Percentiles rank a stretch among this genome's conserved stretches.
Conservation (phyloP, 2,888 invertebrate genomes). For the Luffia ferchaultella region DNA sequence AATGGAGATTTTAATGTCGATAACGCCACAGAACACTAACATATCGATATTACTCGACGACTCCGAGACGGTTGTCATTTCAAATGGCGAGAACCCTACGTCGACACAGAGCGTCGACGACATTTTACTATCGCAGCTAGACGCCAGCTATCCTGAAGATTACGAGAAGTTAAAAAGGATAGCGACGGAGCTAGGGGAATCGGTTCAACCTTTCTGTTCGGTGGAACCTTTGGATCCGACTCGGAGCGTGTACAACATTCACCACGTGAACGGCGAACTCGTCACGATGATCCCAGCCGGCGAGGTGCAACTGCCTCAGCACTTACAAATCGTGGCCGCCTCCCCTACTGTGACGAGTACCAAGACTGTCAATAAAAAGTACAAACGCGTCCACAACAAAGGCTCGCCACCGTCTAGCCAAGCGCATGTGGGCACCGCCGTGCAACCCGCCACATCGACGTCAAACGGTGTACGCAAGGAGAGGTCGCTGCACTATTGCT, state of each 20-base stretch:
- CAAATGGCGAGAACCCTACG: slow-evolving; percentile 60
- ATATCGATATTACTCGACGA: slow-evolving; percentile 59
- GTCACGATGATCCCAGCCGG: slow-evolving; percentile 57
- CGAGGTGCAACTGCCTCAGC: slow-evolving; percentile 52
- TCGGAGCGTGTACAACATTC: slow-evolving; percentile 62
- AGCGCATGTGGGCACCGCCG: slow-evolving; percentile 41
- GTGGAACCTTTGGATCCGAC: slow-evolving; percentile 61
- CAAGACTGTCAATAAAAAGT: slow-evolving; percentile 72
- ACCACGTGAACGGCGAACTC: slow-evolving; percentile 53
- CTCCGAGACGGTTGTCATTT: slow-evolving; percentile 41
- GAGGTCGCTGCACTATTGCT: slow-evolving; percentile 88
- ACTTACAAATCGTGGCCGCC: slow-evolving; percentile 64
- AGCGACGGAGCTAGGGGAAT: slow-evolving; percentile 82
- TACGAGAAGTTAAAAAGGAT: slow-evolving; percentile 86
- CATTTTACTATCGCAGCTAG: slow-evolving; percentile 72
- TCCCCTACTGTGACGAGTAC: slow-evolving; percentile 69
- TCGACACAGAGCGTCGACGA: slow-evolving; percentile 74
- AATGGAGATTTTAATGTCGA: slow-evolving; percentile 45
- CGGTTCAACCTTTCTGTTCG: slow-evolving; percentile 75
- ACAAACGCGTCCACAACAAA: slow-evolving; percentile 69
- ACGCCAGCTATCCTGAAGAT: slow-evolving; percentile 77
- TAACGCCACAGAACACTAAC: slow-evolving; percentile 47
- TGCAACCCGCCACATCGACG: slow-evolving; percentile 66
- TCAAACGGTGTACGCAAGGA: slow-evolving; percentile 84
- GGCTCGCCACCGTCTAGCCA: slow-evolving; percentile 49